These are phyloP conservation scores for Globicephala melas DNA, from an alignment of 2,113 vertebrate genomes.

Conservation along the genomic window DNA sequence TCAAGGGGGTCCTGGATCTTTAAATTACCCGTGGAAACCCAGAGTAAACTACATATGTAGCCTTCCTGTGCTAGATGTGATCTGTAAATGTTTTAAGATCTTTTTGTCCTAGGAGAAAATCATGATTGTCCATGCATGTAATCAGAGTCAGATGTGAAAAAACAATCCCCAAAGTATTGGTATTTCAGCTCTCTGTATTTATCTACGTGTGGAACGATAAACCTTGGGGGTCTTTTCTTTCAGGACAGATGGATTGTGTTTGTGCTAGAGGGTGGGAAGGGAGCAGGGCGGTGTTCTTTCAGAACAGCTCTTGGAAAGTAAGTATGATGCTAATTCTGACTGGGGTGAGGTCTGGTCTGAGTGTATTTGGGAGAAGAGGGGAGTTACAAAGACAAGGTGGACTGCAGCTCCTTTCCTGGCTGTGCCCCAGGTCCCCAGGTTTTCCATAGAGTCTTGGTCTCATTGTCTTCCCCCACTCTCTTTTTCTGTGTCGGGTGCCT, in stretches of 20 bases:
- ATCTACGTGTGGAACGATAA: neutral
- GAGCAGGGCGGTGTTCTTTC: neutral
- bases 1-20: neutral
- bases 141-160: slow-evolving; percentile 17
- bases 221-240: slow-evolving; percentile 24
- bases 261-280: slow-evolving; percentile 44
- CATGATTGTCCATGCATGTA: neutral
- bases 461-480: slow-evolving; percentile 83
- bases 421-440: slow-evolving; percentile 62
- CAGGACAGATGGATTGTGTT: neutral
- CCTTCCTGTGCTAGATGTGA: neutral
- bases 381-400: slow-evolving; percentile 51
- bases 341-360: slow-evolving; percentile 7
- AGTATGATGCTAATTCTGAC: slow-evolving; percentile 74
- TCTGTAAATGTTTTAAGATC: neutral
- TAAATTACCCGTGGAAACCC: neutral
- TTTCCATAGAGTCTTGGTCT: slow-evolving; percentile 83
- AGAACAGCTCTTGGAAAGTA: slow-evolving; percentile 73
- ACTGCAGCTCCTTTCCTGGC: slow-evolving; percentile 56
- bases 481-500: slow-evolving; percentile 86
- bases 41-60: neutral
- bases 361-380: neutral
- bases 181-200: neutral
- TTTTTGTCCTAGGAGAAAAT: slow-evolving; percentile 26
- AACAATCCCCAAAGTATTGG: neutral